Evolutionary conservation across 2,113 vertebrate species (phyloP).

Genomic region (Dipodomys merriami): DNA sequence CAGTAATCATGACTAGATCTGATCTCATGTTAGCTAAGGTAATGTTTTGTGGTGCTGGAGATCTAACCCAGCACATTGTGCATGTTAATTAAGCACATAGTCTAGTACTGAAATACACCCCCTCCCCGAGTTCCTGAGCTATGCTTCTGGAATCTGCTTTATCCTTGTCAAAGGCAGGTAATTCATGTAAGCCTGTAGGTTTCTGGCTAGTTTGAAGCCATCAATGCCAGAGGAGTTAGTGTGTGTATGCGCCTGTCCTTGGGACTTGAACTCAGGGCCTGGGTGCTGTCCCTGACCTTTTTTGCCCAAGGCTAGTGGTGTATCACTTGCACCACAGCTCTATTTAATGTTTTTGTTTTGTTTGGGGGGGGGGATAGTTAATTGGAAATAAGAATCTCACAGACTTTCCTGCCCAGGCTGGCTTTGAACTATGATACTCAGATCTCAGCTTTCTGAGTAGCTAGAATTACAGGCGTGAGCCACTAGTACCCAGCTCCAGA

Average conservation of each 20-base stretch:
- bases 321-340: no score
- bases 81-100: not conserved
- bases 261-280: no score
- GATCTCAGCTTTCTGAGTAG: no score
- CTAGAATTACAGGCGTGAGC: no score
- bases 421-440: no score
- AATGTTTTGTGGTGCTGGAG: not conserved
- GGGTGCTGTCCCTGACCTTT: no score
- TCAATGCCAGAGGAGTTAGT: not conserved
- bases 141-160: not conserved
- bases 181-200: not conserved
- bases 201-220: slow-evolving; percentile 39
- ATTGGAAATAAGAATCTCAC: no score
- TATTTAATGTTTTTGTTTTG: no score
- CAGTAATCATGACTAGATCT: not conserved
- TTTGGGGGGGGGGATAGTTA: no score
- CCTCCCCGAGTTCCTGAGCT: not conserved
- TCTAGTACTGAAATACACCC: not conserved
- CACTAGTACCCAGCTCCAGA: not conserved
- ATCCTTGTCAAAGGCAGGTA: not conserved
- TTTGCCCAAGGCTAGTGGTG: no score
- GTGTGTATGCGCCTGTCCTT: no score
- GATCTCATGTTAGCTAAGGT: not conserved
- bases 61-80: not conserved
- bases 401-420: no score